Evolutionary conservation across 1,140 invertebrate species (phyloP), one percentile per base, ranked within the genome.

Genomic region (Drosophila albomicans): DNA sequence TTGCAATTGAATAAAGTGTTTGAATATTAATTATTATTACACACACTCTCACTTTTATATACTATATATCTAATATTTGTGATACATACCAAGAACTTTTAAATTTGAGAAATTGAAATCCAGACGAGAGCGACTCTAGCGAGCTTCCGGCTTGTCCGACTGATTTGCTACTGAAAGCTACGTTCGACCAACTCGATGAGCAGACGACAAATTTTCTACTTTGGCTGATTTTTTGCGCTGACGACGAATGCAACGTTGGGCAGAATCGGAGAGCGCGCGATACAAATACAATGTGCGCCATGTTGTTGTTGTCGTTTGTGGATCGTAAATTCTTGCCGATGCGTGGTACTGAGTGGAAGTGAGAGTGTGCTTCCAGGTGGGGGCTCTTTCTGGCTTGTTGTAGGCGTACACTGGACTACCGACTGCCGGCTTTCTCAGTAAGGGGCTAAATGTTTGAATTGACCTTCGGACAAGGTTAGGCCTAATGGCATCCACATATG

Each of bases 391-490:
- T 38, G 28, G 45, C 15, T 16, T 52, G 13, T 54, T 66, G 49
- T 54, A n/a, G 58, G 73, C 41, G 63, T 49, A 46, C 46, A 16
- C 35, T 35, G 45, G 11, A n/a, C 20, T 25, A 25, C 15, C 15
- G 48, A 15, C 13, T 28, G 25, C 51, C 46, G 67, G 45, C 45
- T 38, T 49, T 49, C 38, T 51, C 13, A 15, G 16, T 25, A 20
- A 28, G 25, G 45, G 49, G 20, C 32, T 45, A 20, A 65, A 57
- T 59, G 32, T 43, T 68, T 38, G 16, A 45, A 78, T 69, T 91
- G 87, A 91, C 88, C 88, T 91, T 91, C 75, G 56, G 43, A 64
- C 87, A 91, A 91, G 88, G 88, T 87, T 82, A 91, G 61, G 32
- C 35, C n/a, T 45, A 66, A 73, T 71, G 49, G 48, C 28, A 51